phyloP scores from a whole-genome alignment of 2,797 vertebrate genomes.

The Acanthurus leucopareius region DNA sequence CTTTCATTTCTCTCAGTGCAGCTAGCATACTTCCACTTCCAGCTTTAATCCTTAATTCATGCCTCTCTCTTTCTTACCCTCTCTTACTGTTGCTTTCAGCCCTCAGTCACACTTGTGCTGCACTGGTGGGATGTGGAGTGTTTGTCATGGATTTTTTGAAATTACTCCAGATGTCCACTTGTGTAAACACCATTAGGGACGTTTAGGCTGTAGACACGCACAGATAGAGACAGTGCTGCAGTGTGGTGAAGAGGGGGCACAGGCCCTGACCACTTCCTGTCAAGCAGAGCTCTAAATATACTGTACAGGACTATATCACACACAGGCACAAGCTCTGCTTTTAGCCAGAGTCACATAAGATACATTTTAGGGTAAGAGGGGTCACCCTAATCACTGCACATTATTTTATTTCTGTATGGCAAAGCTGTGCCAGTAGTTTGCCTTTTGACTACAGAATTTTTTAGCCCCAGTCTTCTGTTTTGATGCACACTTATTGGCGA shows the following conservation, averaged over 20 bases:
- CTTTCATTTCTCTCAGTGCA: conserved; percentile 4
- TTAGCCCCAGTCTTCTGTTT: conserved; percentile 14
- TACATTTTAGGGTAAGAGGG: not conserved
- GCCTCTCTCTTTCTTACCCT: not conserved
- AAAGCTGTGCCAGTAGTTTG: conserved; percentile 8
- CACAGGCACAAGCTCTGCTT: conserved; percentile 16
- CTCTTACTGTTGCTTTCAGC: conserved; percentile 3
- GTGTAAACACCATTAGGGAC: conserved; percentile 74
- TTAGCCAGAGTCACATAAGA: conserved; percentile 20
- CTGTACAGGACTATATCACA: conserved; percentile 12
- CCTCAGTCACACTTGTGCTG: conserved; percentile 23
- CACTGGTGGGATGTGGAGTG: conserved; percentile 57
- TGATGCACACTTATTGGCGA: not conserved
- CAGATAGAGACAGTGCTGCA: conserved; percentile 41
- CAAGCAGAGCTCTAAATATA: conserved; percentile 36
- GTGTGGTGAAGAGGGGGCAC: conserved; percentile 34
- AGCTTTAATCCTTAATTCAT: conserved; percentile 1
- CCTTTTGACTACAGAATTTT: conserved; percentile 13
- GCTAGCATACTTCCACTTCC: not conserved
- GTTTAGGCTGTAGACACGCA: conserved; percentile 52
- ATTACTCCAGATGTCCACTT: conserved; percentile 71
- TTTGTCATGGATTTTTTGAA: conserved; percentile 59
- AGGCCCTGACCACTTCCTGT: conserved; percentile 58
- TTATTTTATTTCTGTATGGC: conserved; percentile 25
- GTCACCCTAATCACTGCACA: conserved; percentile 23